Percentiles rank a stretch among this genome's conserved stretches.
These are phyloP conservation scores for Amblyopsis hoosieri DNA, from an alignment of 2,797 vertebrate genomes.

Conservation along the genomic window DNA sequence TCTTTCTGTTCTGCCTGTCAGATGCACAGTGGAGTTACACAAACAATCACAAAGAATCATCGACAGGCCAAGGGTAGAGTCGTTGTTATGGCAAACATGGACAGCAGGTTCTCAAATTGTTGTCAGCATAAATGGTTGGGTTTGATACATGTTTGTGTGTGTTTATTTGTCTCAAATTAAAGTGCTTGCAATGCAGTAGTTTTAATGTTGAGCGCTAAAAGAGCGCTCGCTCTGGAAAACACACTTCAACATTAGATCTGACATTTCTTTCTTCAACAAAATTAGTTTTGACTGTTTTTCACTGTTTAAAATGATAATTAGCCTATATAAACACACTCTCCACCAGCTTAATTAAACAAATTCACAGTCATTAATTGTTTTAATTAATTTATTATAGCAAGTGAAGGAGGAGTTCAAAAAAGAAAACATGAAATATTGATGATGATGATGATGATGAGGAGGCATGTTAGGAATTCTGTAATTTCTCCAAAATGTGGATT, in stretches of 20 bases:
- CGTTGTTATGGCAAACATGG: slow-evolving; percentile 2
- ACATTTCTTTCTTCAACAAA: neutral
- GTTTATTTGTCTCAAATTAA: neutral
- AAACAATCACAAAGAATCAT: slow-evolving; percentile 1
- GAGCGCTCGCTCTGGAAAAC: neutral
- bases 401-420: no score
- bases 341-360: no score
- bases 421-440: no score
- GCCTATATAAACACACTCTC: no score
- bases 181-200: neutral
- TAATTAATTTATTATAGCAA: no score
- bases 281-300: neutral
- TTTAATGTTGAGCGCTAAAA: neutral
- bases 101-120: slow-evolving; percentile 5
- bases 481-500: no score
- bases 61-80: neutral
- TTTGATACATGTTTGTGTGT: neutral
- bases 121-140: neutral
- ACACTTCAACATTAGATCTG: slow-evolving; percentile 9
- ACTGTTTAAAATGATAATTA: no score
- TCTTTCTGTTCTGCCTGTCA: slow-evolving; percentile 51
- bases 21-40: slow-evolving; percentile 6
- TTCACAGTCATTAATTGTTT: no score
- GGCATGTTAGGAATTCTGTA: no score
- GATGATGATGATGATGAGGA: no score